phyloP scores from a whole-genome alignment of 2,888 invertebrate genomes.

The Idaea biselata region DNA sequence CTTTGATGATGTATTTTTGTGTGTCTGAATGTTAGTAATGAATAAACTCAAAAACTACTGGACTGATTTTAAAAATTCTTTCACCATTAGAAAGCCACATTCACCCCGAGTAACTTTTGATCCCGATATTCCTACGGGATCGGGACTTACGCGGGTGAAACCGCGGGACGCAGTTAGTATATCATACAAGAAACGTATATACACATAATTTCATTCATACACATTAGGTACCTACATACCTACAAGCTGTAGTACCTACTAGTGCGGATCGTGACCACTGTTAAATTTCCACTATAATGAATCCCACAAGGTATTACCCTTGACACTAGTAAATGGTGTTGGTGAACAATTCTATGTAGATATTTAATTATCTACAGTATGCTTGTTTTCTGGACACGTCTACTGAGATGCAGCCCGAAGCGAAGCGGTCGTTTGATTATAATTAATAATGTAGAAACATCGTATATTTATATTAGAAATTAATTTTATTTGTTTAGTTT shows the following conservation, averaged over 20 bases:
- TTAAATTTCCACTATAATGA: slow-evolving; percentile 18
- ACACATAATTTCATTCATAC: background rate
- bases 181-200: background rate
- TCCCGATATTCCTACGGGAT: too few species aligned
- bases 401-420: slow-evolving; percentile 2
- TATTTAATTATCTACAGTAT: slow-evolving; percentile 8
- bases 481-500: slow-evolving; percentile 4
- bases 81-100: too few species aligned
- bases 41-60: too few species aligned
- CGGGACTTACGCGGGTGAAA: too few species aligned
- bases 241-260: too few species aligned
- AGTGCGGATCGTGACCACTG: slow-evolving; percentile 12
- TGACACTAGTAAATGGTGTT: slow-evolving; percentile 11
- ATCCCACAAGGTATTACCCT: slow-evolving; percentile 12
- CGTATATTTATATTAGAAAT: background rate
- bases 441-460: background rate
- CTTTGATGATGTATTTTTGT: too few species aligned
- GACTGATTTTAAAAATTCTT: too few species aligned
- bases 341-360: background rate
- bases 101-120: too few species aligned
- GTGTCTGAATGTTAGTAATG: too few species aligned
- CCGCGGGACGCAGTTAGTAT: too few species aligned
- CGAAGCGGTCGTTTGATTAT: slow-evolving; percentile 6
- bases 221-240: background rate
- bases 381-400: background rate